These are phyloP conservation scores for Potamarius usumacintae DNA, from an alignment of 2,113 vertebrate species.

Conservation along the genomic window DNA sequence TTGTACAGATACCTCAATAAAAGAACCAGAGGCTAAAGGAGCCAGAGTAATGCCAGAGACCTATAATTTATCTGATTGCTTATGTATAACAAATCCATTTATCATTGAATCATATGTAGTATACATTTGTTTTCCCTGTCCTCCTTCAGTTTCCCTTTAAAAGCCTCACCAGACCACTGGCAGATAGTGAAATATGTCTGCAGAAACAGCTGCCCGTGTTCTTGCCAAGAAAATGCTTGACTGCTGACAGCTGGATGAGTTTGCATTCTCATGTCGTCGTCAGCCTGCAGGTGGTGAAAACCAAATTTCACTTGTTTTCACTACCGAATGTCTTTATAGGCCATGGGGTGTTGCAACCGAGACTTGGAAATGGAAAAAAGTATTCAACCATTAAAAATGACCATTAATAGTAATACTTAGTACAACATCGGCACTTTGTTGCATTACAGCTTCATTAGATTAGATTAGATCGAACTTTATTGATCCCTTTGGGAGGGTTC, in stretches of 20 bases:
- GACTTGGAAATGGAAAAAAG: background rate
- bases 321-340: background rate
- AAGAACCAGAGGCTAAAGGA: background rate
- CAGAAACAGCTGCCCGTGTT: constrained; percentile 25
- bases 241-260: constrained; percentile 31
- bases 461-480: too few relatives aligned
- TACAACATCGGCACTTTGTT: too few relatives aligned
- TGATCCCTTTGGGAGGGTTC: too few relatives aligned
- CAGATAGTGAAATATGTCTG: constrained; percentile 45
- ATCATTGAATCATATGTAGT: constrained; percentile 11
- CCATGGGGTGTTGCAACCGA: background rate
- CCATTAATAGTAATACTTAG: background rate
- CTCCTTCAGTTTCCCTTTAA: constrained; percentile 28
- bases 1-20: background rate
- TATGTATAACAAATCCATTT: constrained; percentile 3
- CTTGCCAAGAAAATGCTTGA: constrained; percentile 43
- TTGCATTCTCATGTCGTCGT: background rate
- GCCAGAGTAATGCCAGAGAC: background rate
- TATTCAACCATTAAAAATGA: background rate
- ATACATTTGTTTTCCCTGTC: background rate
- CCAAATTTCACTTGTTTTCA: constrained; percentile 16
- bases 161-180: constrained; percentile 29
- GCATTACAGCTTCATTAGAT: background rate
- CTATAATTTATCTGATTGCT: background rate
- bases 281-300: constrained; percentile 26